Percentiles rank a stretch among this genome's conserved stretches.
These are phyloP conservation scores for Stercorarius parasiticus DNA, from an alignment of 2,113 vertebrate species.

Conservation along the genomic window DNA sequence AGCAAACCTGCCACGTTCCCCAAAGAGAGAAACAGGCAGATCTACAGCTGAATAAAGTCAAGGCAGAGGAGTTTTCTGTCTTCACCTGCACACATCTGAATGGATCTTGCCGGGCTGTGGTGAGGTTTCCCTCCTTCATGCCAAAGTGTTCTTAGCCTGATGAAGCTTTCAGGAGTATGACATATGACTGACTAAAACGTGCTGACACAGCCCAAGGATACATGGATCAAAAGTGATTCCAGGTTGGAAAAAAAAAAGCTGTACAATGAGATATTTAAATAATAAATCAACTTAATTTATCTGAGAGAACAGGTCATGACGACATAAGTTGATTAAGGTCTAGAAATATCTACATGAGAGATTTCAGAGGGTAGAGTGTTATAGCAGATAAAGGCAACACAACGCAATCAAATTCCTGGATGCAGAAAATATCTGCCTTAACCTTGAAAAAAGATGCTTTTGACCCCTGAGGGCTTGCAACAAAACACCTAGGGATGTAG, in stretches of 20 bases:
- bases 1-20: accelerated
- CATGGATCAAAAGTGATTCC: background rate
- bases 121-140: background rate
- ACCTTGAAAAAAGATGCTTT: background rate
- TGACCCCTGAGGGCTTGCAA: background rate
- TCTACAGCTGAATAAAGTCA: background rate
- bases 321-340: background rate
- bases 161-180: background rate
- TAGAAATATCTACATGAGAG: background rate
- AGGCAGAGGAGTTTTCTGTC: background rate
- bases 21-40: background rate
- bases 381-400: background rate
- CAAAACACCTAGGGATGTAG: background rate
- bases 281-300: background rate
- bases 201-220: background rate
- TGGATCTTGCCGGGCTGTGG: accelerated
- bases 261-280: background rate
- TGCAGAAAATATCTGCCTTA: background rate
- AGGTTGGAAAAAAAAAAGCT: background rate
- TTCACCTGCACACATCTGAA: background rate
- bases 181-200: background rate
- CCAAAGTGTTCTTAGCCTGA: background rate
- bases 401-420: background rate
- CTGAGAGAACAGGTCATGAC: background rate
- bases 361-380: background rate